Conservation (phyloP, 64 coral and sea anemone genomes). For the Stichodactyla mertensii region DNA sequence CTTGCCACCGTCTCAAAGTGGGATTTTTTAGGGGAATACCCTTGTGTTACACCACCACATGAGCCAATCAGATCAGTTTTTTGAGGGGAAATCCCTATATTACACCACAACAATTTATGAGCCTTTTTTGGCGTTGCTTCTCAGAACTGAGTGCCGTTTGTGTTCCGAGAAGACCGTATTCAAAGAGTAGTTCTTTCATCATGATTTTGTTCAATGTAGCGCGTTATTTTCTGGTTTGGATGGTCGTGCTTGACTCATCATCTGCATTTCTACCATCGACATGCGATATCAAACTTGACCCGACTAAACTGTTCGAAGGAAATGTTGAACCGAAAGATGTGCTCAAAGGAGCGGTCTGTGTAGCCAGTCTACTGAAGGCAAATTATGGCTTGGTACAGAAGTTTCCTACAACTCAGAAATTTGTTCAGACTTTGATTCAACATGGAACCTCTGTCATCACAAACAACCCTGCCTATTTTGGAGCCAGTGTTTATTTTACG, state of each 20-base stretch:
- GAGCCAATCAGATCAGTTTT: no score
- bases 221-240: not conserved
- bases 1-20: not conserved
- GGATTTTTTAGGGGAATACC: not conserved
- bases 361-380: not conserved
- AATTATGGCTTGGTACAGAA: not conserved
- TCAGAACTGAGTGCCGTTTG: not conserved
- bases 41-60: not conserved
- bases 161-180: not conserved
- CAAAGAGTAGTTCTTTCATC: not conserved
- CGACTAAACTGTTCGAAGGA: not conserved
- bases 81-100: not conserved
- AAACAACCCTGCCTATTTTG: not conserved
- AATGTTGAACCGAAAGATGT: not conserved
- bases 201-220: not conserved
- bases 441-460: not conserved
- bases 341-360: not conserved
- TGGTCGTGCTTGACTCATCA: not conserved
- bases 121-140: not conserved
- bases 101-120: not conserved
- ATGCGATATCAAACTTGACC: not conserved
- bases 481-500: not conserved
- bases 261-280: not conserved
- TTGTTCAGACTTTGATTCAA: not conserved
- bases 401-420: not conserved